Base-by-base conservation (phyloP, 1,140 invertebrate genomes). In the Temnothorax curvispinosus region DNA sequence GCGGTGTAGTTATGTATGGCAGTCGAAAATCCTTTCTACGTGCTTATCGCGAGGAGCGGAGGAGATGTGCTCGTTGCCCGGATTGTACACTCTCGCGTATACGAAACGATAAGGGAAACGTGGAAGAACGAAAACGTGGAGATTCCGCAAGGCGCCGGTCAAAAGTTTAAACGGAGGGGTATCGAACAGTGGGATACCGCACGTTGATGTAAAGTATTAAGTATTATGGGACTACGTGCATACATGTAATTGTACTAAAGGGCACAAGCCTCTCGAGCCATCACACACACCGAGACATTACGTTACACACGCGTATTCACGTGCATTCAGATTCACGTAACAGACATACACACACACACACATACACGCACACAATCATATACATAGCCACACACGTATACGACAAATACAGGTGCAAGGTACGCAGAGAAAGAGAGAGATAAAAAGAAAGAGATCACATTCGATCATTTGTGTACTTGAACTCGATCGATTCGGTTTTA, bases 151-250 rank as follows among this genome's bases (percentile, higher is more conserved):
- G 69, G 47, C 50, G 67, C 27, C 50, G 69, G 69, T 75, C 80
- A 84, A 84, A 58, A 62, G 35, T 47, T 27, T 50, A 85, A 86
- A 80, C 38, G 47, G 35, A 65, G 21, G 21, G 52, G 21, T 0
- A 82, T 75, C 77, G 88, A 85, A 86, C 62, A 85, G 86, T 65
- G 89, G 50, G 87, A 93, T 91, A 92, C 91, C 92, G 69, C 92
- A 72, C 92, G 91, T 93, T 91, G 90, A 93, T 92, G 92, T 93
- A 92, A 93, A 93, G 88, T 94, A 92, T 93, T 91, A 93, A 84
- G 91, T 92, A 92, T 85, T 90, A 93, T 90, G 92, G 92, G 92
- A 92, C 92, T 91, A 92, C 91, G 92, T 92, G 93, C 89, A 92
- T 92, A 92, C 87, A 89, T 90, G 87, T 76, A 87, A 58, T 35